Evolutionary conservation across 2,797 vertebrate species (phyloP).

Genomic region (Salarias fasciatus): DNA sequence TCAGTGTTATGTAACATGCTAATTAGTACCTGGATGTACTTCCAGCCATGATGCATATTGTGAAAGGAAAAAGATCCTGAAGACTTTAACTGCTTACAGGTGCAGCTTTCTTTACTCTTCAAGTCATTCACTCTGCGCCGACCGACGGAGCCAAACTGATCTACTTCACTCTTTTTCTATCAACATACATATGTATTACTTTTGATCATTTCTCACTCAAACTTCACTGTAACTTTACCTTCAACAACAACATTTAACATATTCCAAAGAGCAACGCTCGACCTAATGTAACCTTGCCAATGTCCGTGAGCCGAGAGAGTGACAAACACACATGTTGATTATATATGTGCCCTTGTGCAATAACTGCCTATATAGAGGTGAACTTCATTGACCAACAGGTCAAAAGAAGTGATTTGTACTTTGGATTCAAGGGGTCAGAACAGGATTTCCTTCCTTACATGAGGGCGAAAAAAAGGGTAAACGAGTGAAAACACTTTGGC

Average conservation of each 20-base stretch:
- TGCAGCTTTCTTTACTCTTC: too few species aligned
- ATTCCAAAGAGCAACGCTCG: background rate
- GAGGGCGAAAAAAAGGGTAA: slow-evolving; percentile 1
- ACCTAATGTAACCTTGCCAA: slow-evolving; percentile 10
- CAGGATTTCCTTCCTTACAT: slow-evolving; percentile 19
- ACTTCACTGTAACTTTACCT: slow-evolving; percentile 12
- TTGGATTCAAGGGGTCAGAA: slow-evolving; percentile 23
- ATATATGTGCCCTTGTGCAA: slow-evolving; percentile 20
- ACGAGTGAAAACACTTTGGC: background rate
- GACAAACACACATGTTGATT: background rate
- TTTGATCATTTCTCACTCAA: background rate
- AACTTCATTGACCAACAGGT: slow-evolving; percentile 40
- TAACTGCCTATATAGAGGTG: slow-evolving; percentile 15
- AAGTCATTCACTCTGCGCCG: slow-evolving; percentile 8
- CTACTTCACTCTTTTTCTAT: background rate
- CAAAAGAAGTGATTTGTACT: slow-evolving; percentile 38
- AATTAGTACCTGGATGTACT: slow-evolving; percentile 8
- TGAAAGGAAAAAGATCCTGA: slow-evolving; percentile 6
- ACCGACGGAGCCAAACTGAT: slow-evolving; percentile 11
- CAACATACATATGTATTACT: background rate
- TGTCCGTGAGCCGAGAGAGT: background rate
- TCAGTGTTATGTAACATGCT: slow-evolving; percentile 25
- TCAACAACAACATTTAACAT: background rate
- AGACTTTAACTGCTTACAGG: slow-evolving; percentile 27
- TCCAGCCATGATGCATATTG: slow-evolving; percentile 4